Percentiles rank a stretch among this genome's conserved stretches.
Evolutionary conservation across 1,140 invertebrate genomes (phyloP).

Genomic region (Drosophila kanapiae): DNA sequence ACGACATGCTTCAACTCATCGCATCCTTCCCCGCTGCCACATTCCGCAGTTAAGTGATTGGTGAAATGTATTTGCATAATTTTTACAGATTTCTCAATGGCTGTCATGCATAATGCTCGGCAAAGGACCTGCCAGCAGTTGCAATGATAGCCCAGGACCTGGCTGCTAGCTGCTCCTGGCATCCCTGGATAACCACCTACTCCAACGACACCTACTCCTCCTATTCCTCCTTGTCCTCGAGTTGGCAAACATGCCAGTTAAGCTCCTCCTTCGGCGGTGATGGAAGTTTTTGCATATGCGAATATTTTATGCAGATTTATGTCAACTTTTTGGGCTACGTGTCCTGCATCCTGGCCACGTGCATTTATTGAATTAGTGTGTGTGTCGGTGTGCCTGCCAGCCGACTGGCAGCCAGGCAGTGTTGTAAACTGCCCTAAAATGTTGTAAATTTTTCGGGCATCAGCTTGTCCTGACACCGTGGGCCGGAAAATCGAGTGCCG

Average conservation of each 20-base stretch:
- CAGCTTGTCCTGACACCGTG: slow-evolving; percentile 65
- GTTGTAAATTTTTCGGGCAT: slow-evolving; percentile 72
- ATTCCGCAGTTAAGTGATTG: slow-evolving; percentile 76
- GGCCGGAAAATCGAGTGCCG: slow-evolving; percentile 6
- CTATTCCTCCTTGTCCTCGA: slow-evolving; percentile 29
- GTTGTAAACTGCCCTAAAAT: slow-evolving; percentile 63
- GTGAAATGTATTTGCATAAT: slow-evolving; percentile 82
- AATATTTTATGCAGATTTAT: slow-evolving; percentile 84
- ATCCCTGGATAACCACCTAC: slow-evolving; percentile 12
- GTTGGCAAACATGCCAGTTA: slow-evolving; percentile 70
- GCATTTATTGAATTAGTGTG: slow-evolving; percentile 79
- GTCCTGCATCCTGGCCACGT: slow-evolving; percentile 72
- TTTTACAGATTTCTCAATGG: slow-evolving; percentile 82
- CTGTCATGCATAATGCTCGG: slow-evolving; percentile 69
- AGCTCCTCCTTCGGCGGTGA: slow-evolving; percentile 39
- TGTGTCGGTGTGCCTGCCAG: slow-evolving; percentile 37
- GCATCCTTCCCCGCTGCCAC: slow-evolving; percentile 8
- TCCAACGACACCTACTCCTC: neutral
- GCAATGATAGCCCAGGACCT: slow-evolving; percentile 45
- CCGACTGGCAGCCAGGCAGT: slow-evolving; percentile 28
- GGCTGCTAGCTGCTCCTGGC: neutral
- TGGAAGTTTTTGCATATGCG: slow-evolving; percentile 74
- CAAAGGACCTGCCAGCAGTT: slow-evolving; percentile 61
- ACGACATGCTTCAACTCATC: slow-evolving; percentile 19
- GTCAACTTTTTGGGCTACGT: slow-evolving; percentile 77